Evolutionary conservation across 1,140 invertebrate species (phyloP).

Genomic region (Zaprionus capensis): DNA sequence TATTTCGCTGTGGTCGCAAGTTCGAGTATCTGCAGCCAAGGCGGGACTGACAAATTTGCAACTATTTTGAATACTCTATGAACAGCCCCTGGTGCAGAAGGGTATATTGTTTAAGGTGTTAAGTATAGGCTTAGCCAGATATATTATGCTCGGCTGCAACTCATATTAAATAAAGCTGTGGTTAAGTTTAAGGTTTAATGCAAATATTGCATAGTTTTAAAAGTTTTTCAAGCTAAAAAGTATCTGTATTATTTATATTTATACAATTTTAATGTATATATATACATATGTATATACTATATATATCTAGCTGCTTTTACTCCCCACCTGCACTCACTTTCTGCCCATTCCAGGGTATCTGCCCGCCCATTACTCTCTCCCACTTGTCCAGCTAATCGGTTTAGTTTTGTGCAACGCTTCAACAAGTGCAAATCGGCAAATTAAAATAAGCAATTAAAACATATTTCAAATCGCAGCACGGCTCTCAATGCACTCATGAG

Average conservation of each 20-base stretch:
- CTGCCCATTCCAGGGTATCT: not conserved
- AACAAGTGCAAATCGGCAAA: conserved; percentile 71
- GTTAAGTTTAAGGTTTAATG: too few relatives aligned
- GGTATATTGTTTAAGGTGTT: not conserved
- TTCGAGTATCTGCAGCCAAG: not conserved
- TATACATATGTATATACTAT: too few relatives aligned
- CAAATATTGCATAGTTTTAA: too few relatives aligned
- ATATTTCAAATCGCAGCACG: conserved; percentile 56
- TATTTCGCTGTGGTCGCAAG: not conserved
- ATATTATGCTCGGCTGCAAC: too few relatives aligned
- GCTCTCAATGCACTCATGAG: not conserved
- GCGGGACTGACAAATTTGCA: conserved; percentile 2
- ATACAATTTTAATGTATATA: too few relatives aligned
- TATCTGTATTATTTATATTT: too few relatives aligned
- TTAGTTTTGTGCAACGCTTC: conserved; percentile 55
- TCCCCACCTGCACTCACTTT: not conserved
- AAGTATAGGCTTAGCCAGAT: too few relatives aligned
- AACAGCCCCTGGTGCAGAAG: not conserved
- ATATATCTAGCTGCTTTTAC: too few relatives aligned
- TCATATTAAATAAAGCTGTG: too few relatives aligned
- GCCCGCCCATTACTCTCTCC: not conserved
- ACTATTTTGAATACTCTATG: not conserved
- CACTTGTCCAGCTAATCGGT: conserved; percentile 66
- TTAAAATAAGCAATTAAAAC: conserved; percentile 82
- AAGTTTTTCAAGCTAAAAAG: too few relatives aligned